Conservation (phyloP, 2,797 vertebrate species). For the Loris lydekkerianus region DNA sequence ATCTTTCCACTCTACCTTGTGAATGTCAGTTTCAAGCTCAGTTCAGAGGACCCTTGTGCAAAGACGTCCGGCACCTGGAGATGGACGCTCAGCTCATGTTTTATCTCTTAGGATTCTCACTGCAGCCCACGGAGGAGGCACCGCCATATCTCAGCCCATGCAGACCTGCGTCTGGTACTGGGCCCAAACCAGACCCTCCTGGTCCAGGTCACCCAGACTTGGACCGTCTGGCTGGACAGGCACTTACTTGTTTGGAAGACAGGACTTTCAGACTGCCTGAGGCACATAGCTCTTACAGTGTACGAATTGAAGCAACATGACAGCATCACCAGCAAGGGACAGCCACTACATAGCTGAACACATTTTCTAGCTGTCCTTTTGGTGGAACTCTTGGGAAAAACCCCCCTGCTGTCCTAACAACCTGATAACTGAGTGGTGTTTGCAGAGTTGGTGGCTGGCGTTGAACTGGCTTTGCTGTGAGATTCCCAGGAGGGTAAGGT, state of each 20-base stretch:
- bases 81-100: not conserved
- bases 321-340: not conserved
- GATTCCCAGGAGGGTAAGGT: conserved; percentile 74
- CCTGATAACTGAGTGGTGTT: not conserved
- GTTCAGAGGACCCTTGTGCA: not conserved
- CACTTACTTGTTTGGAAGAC: not conserved
- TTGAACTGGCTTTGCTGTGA: conserved; percentile 67
- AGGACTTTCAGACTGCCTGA: not conserved
- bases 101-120: not conserved
- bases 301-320: not conserved
- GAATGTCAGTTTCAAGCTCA: not conserved
- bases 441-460: conserved; percentile 57
- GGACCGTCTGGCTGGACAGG: not conserved
- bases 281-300: not conserved
- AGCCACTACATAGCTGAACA: not conserved
- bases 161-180: not conserved
- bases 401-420: conserved; percentile 32
- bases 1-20: not conserved
- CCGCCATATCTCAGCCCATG: rapidly evolving
- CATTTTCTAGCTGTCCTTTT: not conserved
- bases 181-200: not conserved
- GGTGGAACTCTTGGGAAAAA: conserved; percentile 59
- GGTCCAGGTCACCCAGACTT: not conserved
- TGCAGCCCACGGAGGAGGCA: not conserved
- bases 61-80: not conserved